Conservation (phyloP, 1,140 invertebrate species). For the Saxidomus purpurata region DNA sequence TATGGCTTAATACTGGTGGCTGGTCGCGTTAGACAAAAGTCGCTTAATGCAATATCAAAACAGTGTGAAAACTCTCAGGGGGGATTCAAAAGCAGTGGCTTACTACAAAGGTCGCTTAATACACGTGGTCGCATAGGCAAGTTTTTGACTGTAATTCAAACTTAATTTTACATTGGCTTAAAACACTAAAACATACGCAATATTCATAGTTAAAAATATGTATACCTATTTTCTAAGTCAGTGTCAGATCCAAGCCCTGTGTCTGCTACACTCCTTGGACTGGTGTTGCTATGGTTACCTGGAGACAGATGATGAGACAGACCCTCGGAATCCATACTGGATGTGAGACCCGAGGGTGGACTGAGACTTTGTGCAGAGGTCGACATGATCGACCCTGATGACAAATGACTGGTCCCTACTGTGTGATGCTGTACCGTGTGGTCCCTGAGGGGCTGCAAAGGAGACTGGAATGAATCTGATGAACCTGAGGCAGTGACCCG, state of each 20-base stretch:
- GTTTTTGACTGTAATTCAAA: too few relatives aligned
- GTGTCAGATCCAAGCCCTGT: slow-evolving; percentile 65
- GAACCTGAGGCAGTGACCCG: not conserved
- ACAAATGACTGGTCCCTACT: slow-evolving; percentile 9
- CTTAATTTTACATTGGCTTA: too few relatives aligned
- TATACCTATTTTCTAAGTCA: slow-evolving; percentile 45
- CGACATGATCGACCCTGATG: not conserved
- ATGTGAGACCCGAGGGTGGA: not conserved
- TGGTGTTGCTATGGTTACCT: slow-evolving; percentile 53
- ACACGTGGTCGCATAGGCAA: too few relatives aligned
- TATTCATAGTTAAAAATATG: too few relatives aligned
- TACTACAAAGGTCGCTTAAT: too few relatives aligned
- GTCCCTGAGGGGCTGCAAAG: not conserved
- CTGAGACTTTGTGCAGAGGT: not conserved
- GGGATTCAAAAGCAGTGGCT: too few relatives aligned
- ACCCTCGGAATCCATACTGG: slow-evolving; percentile 45
- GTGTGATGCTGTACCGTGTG: not conserved
- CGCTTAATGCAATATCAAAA: too few relatives aligned
- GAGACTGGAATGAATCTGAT: not conserved
- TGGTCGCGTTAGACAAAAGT: too few relatives aligned
- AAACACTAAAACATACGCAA: too few relatives aligned
- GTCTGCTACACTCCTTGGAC: slow-evolving; percentile 55
- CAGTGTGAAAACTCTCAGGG: too few relatives aligned
- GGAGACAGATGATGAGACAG: slow-evolving; percentile 43
- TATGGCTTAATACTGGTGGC: too few relatives aligned